A percentile compares a stretch with the other conserved stretches of the same genome.
Evolutionary conservation across 2,113 vertebrate genomes (phyloP).

Genomic region (Oryzias curvinotus): DNA sequence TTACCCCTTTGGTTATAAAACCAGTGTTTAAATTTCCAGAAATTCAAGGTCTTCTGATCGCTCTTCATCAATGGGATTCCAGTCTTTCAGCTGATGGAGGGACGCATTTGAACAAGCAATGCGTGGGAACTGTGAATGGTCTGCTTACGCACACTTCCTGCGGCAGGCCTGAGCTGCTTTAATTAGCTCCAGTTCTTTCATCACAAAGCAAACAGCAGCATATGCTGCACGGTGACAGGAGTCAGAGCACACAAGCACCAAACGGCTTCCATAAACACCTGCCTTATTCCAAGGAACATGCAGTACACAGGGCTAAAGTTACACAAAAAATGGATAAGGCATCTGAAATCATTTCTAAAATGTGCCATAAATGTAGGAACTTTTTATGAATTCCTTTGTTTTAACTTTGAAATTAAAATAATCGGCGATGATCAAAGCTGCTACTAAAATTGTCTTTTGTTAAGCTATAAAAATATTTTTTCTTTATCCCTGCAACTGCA

Average conservation of each 20-base stretch:
- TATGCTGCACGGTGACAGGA: conserved; percentile 64
- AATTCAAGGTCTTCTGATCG: conserved; percentile 44
- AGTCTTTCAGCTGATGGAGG: conserved; percentile 43
- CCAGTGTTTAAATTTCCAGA: conserved; percentile 55
- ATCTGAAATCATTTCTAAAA: not conserved
- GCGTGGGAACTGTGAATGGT: conserved; percentile 62
- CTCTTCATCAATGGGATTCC: conserved; percentile 56
- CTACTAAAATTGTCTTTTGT: not conserved
- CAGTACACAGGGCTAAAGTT: not conserved
- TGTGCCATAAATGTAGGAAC: too few relatives aligned
- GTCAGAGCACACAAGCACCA: conserved; percentile 49
- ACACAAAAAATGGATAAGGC: not conserved
- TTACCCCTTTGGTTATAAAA: not conserved
- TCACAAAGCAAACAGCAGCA: conserved; percentile 70
- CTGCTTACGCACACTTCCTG: conserved; percentile 60
- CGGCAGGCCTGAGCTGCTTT: conserved; percentile 43
- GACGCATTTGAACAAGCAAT: conserved; percentile 65
- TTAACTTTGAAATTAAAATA: too few relatives aligned
- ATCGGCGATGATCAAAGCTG: too few relatives aligned
- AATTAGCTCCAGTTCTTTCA: conserved; percentile 69
- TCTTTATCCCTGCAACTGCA: not conserved
- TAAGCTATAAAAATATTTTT: not conserved
- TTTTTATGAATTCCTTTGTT: too few relatives aligned
- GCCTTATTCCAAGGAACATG: conserved; percentile 30
- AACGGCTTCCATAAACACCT: conserved; percentile 53